Conservation (phyloP, 1,140 invertebrate species). For the Laupala kohalensis region DNA sequence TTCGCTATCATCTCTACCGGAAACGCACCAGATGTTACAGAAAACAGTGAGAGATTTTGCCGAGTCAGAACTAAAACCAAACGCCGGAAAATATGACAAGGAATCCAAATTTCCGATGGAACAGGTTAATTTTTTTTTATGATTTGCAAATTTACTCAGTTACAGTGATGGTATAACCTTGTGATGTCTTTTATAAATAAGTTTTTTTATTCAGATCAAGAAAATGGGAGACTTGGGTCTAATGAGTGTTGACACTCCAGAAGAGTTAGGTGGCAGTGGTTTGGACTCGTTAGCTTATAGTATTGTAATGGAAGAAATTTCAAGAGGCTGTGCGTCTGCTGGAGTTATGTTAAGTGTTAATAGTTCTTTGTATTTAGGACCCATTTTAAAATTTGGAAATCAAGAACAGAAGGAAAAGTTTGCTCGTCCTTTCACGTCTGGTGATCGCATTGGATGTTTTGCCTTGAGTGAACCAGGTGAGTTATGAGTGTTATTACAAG, state of each 20-base stretch:
- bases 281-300: constrained; percentile 87
- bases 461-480: constrained; percentile 45
- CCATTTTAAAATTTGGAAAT: constrained; percentile 64
- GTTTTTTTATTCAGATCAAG: constrained; percentile 53
- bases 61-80: constrained; percentile 74
- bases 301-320: constrained; percentile 78
- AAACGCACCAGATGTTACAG: constrained; percentile 83
- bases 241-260: constrained; percentile 67
- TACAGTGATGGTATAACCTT: not conserved
- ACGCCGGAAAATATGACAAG: constrained; percentile 70
- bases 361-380: constrained; percentile 76
- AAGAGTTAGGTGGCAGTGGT: constrained; percentile 72
- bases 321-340: constrained; percentile 56
- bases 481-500: not conserved
- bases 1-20: constrained; percentile 57
- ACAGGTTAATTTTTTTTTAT: constrained; percentile 29
- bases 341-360: constrained; percentile 86
- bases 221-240: constrained; percentile 87
- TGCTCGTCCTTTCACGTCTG: constrained; percentile 59
- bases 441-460: constrained; percentile 46
- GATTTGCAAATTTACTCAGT: not conserved
- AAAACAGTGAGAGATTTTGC: constrained; percentile 88
- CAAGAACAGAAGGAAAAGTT: constrained; percentile 68
- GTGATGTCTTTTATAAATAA: constrained; percentile 15
- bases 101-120: constrained; percentile 73